Percentiles rank a stretch among this genome's conserved stretches.
Conservation (phyloP, 1,140 invertebrate species). For the Heliconius eleuchia region DNA sequence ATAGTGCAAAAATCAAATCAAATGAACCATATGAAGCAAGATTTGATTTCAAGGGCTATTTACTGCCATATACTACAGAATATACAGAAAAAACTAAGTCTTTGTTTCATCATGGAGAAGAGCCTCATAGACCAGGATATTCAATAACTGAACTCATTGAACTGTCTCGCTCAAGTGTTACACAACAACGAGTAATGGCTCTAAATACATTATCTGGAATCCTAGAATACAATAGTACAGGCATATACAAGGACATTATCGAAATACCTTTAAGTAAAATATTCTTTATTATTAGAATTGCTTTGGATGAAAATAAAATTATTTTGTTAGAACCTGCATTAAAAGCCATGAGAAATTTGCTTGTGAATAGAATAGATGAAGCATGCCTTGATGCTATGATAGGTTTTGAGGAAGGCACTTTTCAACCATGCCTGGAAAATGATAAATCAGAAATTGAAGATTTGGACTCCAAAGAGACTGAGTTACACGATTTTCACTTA, state of each 20-base stretch:
- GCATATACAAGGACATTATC: conserved; percentile 86
- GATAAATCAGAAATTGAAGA: conserved; percentile 79
- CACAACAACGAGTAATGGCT: conserved; percentile 91
- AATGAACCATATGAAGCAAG: conserved; percentile 87
- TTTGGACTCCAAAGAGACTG: conserved; percentile 84
- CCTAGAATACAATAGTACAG: conserved; percentile 86
- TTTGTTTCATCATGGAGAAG: conserved; percentile 95
- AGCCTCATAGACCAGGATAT: conserved; percentile 94
- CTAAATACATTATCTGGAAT: conserved; percentile 90
- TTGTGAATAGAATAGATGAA: conserved; percentile 90
- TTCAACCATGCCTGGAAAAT: conserved; percentile 84
- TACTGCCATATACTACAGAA: conserved; percentile 85
- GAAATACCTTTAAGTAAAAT: conserved; percentile 86
- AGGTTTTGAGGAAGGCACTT: conserved; percentile 85
- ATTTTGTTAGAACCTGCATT: conserved; percentile 87
- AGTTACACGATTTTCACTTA: conserved; percentile 92
- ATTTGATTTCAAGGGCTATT: conserved; percentile 85
- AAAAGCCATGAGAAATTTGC: conserved; percentile 86
- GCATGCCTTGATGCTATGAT: conserved; percentile 86
- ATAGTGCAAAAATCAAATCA: conserved; percentile 68
- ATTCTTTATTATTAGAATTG: conserved; percentile 91
- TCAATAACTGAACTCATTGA: conserved; percentile 92
- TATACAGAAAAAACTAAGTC: conserved; percentile 82
- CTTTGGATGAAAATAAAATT: conserved; percentile 91
- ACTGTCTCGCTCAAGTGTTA: conserved; percentile 84